phyloP scores from a whole-genome alignment of 2,888 invertebrate species.

The Yponomeuta malinellus region DNA sequence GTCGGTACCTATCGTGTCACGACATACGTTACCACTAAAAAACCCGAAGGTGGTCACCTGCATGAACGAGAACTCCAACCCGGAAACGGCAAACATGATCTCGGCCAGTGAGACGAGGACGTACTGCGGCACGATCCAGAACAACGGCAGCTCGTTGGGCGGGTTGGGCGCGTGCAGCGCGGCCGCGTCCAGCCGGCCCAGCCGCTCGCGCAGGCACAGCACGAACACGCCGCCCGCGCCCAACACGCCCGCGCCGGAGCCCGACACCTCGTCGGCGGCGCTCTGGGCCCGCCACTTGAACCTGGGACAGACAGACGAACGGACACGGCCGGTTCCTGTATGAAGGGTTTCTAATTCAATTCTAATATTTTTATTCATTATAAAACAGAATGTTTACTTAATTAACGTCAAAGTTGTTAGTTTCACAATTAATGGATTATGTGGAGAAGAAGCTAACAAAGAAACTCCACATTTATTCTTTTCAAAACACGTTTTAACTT shows the following conservation, averaged over 20 bases:
- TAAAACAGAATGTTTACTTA: too few species aligned
- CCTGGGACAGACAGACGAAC: conserved; percentile 26
- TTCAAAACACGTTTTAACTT: too few species aligned
- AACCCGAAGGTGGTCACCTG: conserved; percentile 60
- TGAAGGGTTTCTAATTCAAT: too few species aligned
- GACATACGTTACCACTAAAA: too few species aligned
- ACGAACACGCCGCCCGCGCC: conserved; percentile 74
- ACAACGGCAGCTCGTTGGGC: conserved; percentile 80
- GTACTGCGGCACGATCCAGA: conserved; percentile 88
- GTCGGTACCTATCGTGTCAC: too few species aligned
- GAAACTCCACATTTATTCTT: too few species aligned
- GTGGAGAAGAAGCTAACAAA: too few species aligned
- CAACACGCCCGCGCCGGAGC: conserved; percentile 49
- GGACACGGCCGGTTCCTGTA: too few species aligned
- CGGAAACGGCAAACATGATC: conserved; percentile 89
- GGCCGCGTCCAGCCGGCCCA: conserved; percentile 68
- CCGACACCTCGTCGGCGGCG: conserved; percentile 44
- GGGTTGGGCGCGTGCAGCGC: conserved; percentile 77
- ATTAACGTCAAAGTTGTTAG: too few species aligned
- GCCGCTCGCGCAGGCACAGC: conserved; percentile 69
- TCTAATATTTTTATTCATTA: too few species aligned
- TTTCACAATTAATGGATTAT: too few species aligned
- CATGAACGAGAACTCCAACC: conserved; percentile 88
- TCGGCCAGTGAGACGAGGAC: conserved; percentile 86
- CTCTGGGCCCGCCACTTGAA: conserved; percentile 57